Evolutionary conservation across 35 echinoderm and acorn worm species (phyloP).

Genomic region (Apostichopus californicus): DNA sequence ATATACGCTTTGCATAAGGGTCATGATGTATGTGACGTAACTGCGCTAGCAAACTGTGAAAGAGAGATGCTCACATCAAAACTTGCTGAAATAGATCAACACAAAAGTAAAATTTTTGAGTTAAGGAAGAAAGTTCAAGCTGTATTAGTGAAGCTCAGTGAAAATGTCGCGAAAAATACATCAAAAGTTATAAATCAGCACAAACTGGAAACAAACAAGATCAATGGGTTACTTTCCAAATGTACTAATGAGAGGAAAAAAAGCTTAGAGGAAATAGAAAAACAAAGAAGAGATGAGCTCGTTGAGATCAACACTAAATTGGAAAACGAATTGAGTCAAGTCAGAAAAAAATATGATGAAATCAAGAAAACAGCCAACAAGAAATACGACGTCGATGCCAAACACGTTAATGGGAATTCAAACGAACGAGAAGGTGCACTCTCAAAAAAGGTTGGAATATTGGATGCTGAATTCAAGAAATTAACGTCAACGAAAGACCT

Average conservation of each 20-base stretch:
- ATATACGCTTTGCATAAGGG: neutral
- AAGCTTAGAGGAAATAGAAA: neutral
- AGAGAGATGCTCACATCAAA: neutral
- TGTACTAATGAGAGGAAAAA: neutral
- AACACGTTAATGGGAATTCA: neutral
- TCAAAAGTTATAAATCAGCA: neutral
- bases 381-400: neutral
- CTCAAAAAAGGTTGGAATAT: neutral
- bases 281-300: neutral
- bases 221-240: neutral
- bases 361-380: neutral
- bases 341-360: neutral
- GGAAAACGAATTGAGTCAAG: neutral
- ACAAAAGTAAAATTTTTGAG: neutral
- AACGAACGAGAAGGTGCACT: neutral
- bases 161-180: neutral
- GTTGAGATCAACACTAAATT: neutral
- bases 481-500: neutral
- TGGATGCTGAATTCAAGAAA: neutral
- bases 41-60: neutral
- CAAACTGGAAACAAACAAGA: neutral
- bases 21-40: conserved; percentile 16
- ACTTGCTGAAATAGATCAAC: neutral
- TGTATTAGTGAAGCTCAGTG: neutral
- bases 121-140: neutral